These are phyloP conservation scores for Falco punctatus DNA, from an alignment of 2,113 vertebrate genomes.

Conservation along the genomic window DNA sequence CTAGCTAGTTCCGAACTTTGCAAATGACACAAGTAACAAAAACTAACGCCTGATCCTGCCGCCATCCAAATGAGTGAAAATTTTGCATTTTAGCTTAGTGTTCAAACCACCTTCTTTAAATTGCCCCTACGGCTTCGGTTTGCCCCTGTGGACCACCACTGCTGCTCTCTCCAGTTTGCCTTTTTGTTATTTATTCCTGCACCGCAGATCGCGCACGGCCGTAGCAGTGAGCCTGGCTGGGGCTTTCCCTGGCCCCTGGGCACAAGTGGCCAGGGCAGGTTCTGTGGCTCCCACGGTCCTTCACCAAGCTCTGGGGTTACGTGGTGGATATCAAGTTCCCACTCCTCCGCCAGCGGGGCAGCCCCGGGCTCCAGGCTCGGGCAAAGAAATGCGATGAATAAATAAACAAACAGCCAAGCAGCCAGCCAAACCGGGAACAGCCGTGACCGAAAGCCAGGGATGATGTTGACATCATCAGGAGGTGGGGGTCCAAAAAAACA, in stretches of 20 bases:
- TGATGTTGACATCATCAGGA: slow-evolving; percentile 38
- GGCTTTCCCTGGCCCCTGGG: not conserved
- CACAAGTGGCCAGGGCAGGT: not conserved
- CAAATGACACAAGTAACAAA: not conserved
- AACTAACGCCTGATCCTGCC: not conserved
- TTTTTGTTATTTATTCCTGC: not conserved
- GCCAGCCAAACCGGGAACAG: slow-evolving; percentile 53
- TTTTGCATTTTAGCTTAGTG: not conserved
- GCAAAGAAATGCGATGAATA: not conserved
- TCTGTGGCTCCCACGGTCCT: not conserved
- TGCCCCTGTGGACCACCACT: not conserved
- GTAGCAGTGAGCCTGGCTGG: not conserved
- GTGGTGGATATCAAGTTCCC: slow-evolving; percentile 41
- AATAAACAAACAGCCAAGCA: not conserved
- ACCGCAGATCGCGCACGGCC: not conserved
- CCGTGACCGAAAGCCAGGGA: slow-evolving; percentile 36
- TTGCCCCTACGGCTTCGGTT: not conserved
- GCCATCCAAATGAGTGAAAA: accelerated
- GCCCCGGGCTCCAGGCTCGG: slow-evolving; percentile 48
- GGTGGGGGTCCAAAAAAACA: not conserved
- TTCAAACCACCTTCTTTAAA: not conserved
- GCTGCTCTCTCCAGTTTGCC: not conserved
- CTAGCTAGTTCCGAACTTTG: not conserved
- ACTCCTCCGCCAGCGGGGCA: slow-evolving; percentile 24
- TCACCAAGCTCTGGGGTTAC: slow-evolving; percentile 22